Base-by-base conservation (phyloP, 2,888 invertebrate species). In the Ophion ellenae region DNA sequence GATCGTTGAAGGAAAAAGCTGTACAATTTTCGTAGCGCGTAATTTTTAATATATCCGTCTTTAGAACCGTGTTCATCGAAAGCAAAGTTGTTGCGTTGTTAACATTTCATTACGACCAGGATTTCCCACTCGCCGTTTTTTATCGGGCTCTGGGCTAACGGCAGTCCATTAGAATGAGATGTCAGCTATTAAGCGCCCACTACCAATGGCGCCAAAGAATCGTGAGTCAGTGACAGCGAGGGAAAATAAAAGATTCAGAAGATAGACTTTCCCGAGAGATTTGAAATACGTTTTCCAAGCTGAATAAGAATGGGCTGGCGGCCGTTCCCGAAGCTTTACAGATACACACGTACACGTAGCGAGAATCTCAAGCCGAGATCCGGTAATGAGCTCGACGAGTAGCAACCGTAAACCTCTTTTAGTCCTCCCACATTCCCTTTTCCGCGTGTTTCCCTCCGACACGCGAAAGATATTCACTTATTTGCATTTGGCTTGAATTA, bases 381-480 rank as follows among this genome's bases (percentile, higher is more conserved):
- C 70, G 82, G 79, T 83, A 85, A 85, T 75, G 85, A 83, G 82
- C 79, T 73, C 61, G 73, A 66, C 71, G 76, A 76, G 20, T n/a
- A 36, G 71, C 67, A 76, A 67, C 82, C 17, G 36, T 59, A 61
- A 28, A 75, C 57, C 47, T 53, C 82, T 79, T 82, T 75, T 66
- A 76, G 47, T 70, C 63, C 47, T 71, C 24, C 61, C n/a, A 17
- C 53, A 63, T 32, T 70, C 36, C 53, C 70, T 20, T 36, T 75
- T 36, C n/a, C 32, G 40, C 40, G n/a, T 36, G 4, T 20, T 45
- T 63, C 47, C 40, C 66, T 36, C 32, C 17, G 14, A 20, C 24
- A 14, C 11, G 11, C 66, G 24, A 67, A 28, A 57, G 28, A 74
- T 66, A 79, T 82, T 74, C 63, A 69, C 81, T 80, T 69, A 81